Conservation (phyloP, 2,888 invertebrate genomes). For the Pristionchus japonicus region DNA sequence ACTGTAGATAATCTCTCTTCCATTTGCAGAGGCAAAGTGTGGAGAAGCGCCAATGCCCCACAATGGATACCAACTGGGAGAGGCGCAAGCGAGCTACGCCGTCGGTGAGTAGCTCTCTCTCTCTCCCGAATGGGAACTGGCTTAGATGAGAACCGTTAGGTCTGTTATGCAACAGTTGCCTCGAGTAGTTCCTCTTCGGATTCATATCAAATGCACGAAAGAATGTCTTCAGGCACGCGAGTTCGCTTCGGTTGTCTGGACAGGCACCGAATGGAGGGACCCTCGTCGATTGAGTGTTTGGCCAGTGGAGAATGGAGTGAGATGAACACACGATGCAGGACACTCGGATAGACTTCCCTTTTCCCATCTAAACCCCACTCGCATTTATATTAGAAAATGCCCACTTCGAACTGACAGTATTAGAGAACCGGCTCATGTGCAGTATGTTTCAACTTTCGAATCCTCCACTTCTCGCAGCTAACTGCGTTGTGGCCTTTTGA, state of each 20-base stretch:
- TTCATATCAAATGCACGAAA: too few species aligned
- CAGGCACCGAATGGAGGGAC: conserved; percentile 90
- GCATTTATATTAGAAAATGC: neutral
- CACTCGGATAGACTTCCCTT: conserved; percentile 49
- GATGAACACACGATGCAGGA: conserved; percentile 63
- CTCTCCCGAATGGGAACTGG: too few species aligned
- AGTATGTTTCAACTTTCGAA: too few species aligned
- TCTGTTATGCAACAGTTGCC: too few species aligned
- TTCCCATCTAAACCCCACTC: neutral
- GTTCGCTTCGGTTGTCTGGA: conserved; percentile 90
- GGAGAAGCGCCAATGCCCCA: conserved; percentile 55
- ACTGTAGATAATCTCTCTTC: too few species aligned
- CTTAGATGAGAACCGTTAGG: too few species aligned
- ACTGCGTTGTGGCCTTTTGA: neutral
- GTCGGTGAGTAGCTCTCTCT: conserved; percentile 57
- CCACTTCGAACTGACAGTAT: too few species aligned
- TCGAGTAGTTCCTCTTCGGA: too few species aligned
- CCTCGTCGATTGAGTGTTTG: conserved; percentile 90
- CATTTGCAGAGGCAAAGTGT: conserved; percentile 59
- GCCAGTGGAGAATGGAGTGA: conserved; percentile 85
- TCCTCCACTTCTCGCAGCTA: too few species aligned
- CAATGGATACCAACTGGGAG: conserved; percentile 62
- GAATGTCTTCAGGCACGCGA: conserved; percentile 82
- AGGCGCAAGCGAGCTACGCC: conserved; percentile 53
- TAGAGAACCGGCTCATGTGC: too few species aligned